Percentiles rank a stretch among this genome's conserved stretches.
Evolutionary conservation across 2,888 invertebrate genomes (phyloP).

Genomic region (Graphium colonna): DNA sequence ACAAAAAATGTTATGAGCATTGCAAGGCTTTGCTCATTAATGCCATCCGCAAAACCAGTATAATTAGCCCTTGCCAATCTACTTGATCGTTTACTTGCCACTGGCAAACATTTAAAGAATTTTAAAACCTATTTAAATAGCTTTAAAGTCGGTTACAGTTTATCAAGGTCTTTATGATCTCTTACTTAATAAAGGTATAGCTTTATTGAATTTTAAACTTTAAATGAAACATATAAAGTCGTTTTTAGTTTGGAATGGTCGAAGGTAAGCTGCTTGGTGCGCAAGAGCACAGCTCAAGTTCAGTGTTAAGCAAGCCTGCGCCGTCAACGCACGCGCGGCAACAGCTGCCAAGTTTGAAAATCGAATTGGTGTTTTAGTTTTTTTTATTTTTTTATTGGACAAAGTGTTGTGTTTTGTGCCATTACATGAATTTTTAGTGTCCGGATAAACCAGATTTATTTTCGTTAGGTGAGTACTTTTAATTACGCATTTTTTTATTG

Average conservation of each 20-base stretch:
- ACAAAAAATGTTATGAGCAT: not conserved
- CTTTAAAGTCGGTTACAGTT: conserved; percentile 1
- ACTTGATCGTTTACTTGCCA: conserved; percentile 11
- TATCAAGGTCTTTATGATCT: too few relatives aligned
- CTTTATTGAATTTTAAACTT: too few relatives aligned
- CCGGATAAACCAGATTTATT: conserved; percentile 14
- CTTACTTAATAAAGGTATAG: too few relatives aligned
- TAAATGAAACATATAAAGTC: too few relatives aligned
- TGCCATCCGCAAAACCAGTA: conserved; percentile 1
- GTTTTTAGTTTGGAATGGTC: conserved; percentile 22
- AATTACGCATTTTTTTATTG: not conserved
- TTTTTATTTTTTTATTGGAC: conserved; percentile 7
- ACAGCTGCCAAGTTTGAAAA: conserved; percentile 30
- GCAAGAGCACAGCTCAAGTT: conserved; percentile 58
- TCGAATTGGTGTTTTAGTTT: conserved; percentile 34
- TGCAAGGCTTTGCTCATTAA: not conserved
- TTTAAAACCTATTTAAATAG: not conserved
- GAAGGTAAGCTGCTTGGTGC: conserved; percentile 54
- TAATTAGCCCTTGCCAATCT: conserved; percentile 10
- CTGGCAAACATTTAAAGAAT: not conserved
- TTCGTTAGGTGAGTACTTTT: conserved; percentile 7
- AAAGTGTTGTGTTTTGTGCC: conserved; percentile 39
- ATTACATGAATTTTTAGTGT: conserved; percentile 21
- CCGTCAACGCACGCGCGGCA: conserved; percentile 39
- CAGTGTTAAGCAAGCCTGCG: conserved; percentile 60